A percentile compares a stretch with the other conserved stretches of the same genome.
Evolutionary conservation across 1,140 invertebrate species (phyloP).

Genomic region (Pomacea maculata): DNA sequence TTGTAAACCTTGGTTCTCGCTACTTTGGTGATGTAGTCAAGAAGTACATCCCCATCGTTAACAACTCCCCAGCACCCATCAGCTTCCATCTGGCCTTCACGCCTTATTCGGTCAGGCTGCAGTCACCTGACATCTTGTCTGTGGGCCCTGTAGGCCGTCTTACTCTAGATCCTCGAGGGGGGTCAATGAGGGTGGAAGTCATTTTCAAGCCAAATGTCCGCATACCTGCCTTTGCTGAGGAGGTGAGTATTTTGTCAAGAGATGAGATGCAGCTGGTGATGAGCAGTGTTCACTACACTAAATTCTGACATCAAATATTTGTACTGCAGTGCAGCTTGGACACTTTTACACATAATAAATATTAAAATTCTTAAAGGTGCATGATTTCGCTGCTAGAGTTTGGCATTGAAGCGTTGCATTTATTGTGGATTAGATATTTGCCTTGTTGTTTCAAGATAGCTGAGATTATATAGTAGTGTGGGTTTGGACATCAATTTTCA

Average conservation of each 20-base stretch:
- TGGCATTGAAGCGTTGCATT: neutral
- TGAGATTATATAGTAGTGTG: neutral
- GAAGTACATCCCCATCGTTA: slow-evolving; percentile 60
- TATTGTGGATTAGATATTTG: neutral
- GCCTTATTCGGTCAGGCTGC: slow-evolving; percentile 50
- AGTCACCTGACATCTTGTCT: slow-evolving; percentile 46
- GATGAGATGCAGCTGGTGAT: too few relatives aligned
- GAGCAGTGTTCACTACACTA: too few relatives aligned
- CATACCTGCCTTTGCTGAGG: slow-evolving; percentile 62
- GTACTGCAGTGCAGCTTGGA: too few relatives aligned
- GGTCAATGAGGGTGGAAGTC: slow-evolving; percentile 56
- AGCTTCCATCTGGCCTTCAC: slow-evolving; percentile 58
- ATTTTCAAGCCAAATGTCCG: slow-evolving; percentile 55
- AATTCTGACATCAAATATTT: too few relatives aligned
- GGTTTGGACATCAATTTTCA: too few relatives aligned
- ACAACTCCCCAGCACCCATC: slow-evolving; percentile 63
- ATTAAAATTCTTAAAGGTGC: too few relatives aligned
- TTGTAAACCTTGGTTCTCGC: slow-evolving; percentile 59
- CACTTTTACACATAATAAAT: too few relatives aligned
- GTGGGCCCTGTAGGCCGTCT: slow-evolving; percentile 51
- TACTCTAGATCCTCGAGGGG: slow-evolving; percentile 55
- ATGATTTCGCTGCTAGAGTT: too few relatives aligned
- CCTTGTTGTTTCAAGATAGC: neutral
- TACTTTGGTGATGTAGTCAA: slow-evolving; percentile 56
- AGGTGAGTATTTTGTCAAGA: slow-evolving; percentile 38